Evolutionary conservation across 2,888 invertebrate species (phyloP), one percentile per base, ranked within the genome.

Genomic region (Drosophila pullipes): DNA sequence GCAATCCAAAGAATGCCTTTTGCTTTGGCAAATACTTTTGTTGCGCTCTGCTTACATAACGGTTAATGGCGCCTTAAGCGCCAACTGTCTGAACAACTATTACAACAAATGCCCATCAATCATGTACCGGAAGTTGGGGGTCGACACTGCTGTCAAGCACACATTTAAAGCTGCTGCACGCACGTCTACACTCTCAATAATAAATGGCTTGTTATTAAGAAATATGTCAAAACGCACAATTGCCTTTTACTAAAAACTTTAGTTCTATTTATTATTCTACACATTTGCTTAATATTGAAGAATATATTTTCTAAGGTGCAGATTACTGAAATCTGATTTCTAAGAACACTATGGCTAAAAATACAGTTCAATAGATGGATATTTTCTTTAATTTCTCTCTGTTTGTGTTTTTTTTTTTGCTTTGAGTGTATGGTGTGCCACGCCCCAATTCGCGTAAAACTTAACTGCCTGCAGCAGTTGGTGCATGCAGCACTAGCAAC

Each of bases 71-170:
- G 54, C 35, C 61, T 69, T 65, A 55, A 63, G 64, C 47, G 22
- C 25, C 72, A 76, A 66, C 68, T 57, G 74, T 62, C 59, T 63
- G 49, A 66, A 39, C 35, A 25, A 55, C 35, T 25, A 18, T 25
- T 57, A 28, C 59, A 47, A 50, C 58, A 67, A 76, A 69, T 53
- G 66, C 9, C 78, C 71, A 89, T 85, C 87, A 75, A 75, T 83
- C 84, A 78, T 64, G 22, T 6, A 18, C 60, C 81, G 86, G 78
- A 80, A 71, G 52, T n/a, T 53, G 57, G 13, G 13, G 7, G 44
- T 25, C 49, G 49, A 67, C 49, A 47, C 44, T 31, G 49, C 50
- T 53, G 64, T 78, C 69, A 63, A 55, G 64, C 69, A 57, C 41
- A 41, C 70, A 63, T 66, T 74, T 68, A 65, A 82, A 59, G 49